phyloP scores from a whole-genome alignment of 2,797 vertebrate species.

The Esox masquinongy region DNA sequence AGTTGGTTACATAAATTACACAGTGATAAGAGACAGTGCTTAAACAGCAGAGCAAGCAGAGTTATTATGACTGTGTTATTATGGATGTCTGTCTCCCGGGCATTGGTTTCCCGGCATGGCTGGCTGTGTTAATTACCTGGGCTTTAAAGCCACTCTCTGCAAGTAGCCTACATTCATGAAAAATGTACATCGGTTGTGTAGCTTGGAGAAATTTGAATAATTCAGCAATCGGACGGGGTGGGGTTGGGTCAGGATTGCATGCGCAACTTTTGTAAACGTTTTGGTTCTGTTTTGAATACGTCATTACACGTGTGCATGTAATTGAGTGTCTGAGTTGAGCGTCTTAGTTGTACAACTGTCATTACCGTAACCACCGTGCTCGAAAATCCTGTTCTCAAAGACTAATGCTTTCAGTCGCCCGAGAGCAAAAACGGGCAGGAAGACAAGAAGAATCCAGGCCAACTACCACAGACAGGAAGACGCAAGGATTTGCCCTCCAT shows the following conservation, averaged over 20 bases:
- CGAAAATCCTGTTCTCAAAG: no score
- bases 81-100: conserved; percentile 25
- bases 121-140: conserved; percentile 51
- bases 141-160: conserved; percentile 47
- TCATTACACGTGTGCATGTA: neutral
- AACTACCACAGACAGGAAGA: neutral
- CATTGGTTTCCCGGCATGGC: conserved; percentile 30
- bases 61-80: conserved; percentile 14
- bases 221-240: conserved; percentile 54
- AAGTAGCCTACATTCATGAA: conserved; percentile 59
- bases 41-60: conserved; percentile 33
- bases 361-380: neutral
- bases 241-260: neutral
- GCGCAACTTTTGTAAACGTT: neutral
- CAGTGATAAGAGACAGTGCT: conserved; percentile 15
- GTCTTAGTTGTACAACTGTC: neutral
- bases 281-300: neutral
- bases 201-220: conserved; percentile 69
- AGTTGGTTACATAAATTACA: neutral
- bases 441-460: neutral
- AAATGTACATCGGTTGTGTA: conserved; percentile 57
- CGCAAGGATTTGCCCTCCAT: neutral
- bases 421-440: conserved; percentile 21
- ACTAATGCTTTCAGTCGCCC: conserved; percentile 20
- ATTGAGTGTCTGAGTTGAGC: conserved; percentile 1